These are phyloP conservation scores for Drosophila nigritarsus DNA, from an alignment of 2,888 invertebrate species.

Conservation along the genomic window DNA sequence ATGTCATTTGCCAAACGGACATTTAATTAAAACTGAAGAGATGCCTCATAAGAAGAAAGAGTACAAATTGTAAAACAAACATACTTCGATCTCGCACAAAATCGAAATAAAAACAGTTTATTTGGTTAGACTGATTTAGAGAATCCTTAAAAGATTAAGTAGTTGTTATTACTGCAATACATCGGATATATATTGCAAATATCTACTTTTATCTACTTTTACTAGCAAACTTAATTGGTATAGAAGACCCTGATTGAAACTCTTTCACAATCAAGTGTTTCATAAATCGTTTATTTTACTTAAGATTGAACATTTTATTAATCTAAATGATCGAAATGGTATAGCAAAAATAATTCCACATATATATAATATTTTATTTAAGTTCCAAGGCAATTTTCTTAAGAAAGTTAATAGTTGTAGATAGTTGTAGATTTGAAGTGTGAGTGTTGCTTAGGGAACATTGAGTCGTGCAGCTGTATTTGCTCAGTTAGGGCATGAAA, in stretches of 20 bases:
- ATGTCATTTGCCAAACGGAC: constrained; percentile 32
- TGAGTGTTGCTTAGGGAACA: background rate
- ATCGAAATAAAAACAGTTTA: background rate
- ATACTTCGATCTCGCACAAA: background rate
- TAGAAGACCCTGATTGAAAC: background rate
- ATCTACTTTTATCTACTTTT: background rate
- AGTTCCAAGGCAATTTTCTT: background rate
- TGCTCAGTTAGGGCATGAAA: constrained; percentile 21
- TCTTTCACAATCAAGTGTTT: background rate
- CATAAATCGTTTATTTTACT: background rate
- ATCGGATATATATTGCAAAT: background rate
- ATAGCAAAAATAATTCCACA: no score
- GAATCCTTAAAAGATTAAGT: background rate
- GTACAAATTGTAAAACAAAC: background rate
- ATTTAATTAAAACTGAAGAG: background rate
- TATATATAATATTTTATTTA: background rate
- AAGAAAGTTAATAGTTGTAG: background rate
- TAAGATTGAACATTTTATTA: background rate
- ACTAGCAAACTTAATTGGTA: background rate
- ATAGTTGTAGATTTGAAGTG: no score
- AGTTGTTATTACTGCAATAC: background rate
- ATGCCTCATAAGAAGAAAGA: background rate
- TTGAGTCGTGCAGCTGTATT: constrained; percentile 47
- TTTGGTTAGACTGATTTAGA: background rate
- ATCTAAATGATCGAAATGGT: no score